phyloP scores from a whole-genome alignment of 2,113 vertebrate genomes.

The Herpetotheres cachinnans region DNA sequence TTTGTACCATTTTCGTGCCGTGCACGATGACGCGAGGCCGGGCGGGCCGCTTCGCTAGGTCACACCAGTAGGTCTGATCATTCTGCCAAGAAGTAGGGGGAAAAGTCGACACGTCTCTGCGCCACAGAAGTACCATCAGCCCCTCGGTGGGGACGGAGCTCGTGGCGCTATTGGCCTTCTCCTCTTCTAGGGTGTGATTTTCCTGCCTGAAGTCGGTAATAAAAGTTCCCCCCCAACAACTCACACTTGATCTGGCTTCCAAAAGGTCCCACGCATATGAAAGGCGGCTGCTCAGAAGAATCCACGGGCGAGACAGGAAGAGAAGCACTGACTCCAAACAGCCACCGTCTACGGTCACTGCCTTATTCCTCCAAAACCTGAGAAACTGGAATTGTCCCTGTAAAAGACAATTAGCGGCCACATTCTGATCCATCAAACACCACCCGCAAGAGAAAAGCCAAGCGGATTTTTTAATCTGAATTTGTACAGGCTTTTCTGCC shows the following conservation, averaged over 20 bases:
- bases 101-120: neutral
- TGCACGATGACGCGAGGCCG: neutral
- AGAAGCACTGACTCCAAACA: neutral
- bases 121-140: neutral
- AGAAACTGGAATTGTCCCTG: neutral
- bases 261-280: neutral
- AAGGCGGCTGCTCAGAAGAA: neutral
- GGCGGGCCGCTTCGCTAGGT: neutral
- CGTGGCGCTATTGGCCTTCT: neutral
- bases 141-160: neutral
- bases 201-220: neutral
- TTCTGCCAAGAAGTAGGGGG: neutral
- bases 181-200: neutral
- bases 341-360: neutral
- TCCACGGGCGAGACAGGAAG: rapidly evolving
- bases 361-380: neutral
- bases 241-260: neutral
- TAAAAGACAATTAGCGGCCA: neutral
- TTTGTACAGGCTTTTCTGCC: constrained; percentile 4
- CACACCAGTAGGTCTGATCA: neutral
- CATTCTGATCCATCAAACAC: neutral
- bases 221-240: neutral
- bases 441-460: neutral
- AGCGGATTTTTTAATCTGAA: constrained; percentile 7
- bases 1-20: neutral